Evolutionary conservation across 2,888 invertebrate species (phyloP), one percentile per base, ranked within the genome.

Genomic region (Leptopilina syphax): DNA sequence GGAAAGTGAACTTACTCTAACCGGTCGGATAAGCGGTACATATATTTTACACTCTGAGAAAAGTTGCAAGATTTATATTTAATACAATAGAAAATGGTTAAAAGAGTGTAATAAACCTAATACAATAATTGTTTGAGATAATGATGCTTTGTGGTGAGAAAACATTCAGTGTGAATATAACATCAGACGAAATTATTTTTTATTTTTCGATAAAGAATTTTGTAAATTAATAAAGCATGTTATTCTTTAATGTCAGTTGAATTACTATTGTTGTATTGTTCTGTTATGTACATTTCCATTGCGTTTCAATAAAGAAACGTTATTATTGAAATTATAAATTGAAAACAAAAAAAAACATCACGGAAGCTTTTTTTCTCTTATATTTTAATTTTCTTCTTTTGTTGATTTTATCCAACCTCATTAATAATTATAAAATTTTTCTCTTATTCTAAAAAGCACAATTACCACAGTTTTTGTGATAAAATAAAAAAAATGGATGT

Each of bases 101-200:
- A 70, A 68, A 70, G 12, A 70, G 70, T 70, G 54, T 70, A 27
- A 54, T 70, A 54, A 54, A 34, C 27, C 70, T 70, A 27, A 54
- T 67, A 67, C 44, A 44, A 67, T 70, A 70, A 70, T 54, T 70
- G 13, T 34, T 13, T 7, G 27, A 54, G 6, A 44, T 54, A 54
- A 70, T 47, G 70, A 70, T 70, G 27, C 70, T 54, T 54, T 27
- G 70, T 70, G 54, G 70, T 70, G 70, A 70, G 70, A 70, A 70
- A 70, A 70, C 54, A 54, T 13, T 8, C 50, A 13, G 54, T 18
- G 27, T 54, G 34, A 54, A 70, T 66, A 66, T 34, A 34, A 34
- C 34, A n/a, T 67, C 27, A 24, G 8, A 13, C 27, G 24, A 27
- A 47, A 54, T 54, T 54, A 70, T 70, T 27, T 34, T 54, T 34